A percentile compares a stretch with the other conserved stretches of the same genome.
These are phyloP conservation scores for Hemiscyllium ocellatum DNA, from an alignment of 2,113 vertebrate genomes.

Conservation along the genomic window DNA sequence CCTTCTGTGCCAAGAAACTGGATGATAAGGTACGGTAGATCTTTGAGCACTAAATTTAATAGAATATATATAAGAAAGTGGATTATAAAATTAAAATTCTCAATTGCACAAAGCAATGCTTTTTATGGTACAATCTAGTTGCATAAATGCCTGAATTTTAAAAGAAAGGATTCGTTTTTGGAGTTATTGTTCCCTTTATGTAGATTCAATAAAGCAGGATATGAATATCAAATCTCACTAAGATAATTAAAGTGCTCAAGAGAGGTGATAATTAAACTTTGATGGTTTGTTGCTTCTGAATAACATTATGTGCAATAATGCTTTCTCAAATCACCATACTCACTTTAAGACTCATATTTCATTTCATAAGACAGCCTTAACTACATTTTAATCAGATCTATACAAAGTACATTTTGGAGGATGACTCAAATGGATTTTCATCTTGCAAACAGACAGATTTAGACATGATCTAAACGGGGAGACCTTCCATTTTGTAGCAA, in stretches of 20 bases:
- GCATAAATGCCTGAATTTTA: neutral
- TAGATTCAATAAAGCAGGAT: neutral
- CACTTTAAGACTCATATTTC: neutral
- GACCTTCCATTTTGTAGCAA: neutral
- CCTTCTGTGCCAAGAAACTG: slow-evolving; percentile 81
- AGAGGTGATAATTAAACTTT: neutral
- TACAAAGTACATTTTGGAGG: neutral
- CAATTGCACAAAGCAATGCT: neutral
- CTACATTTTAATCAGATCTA: neutral
- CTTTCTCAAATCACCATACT: neutral
- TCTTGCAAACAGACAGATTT: neutral
- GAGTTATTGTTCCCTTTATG: neutral
- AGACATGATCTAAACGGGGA: neutral
- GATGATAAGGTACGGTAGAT: slow-evolving; percentile 75
- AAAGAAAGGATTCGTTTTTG: neutral
- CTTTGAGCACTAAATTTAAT: neutral
- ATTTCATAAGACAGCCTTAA: neutral
- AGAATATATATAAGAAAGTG: neutral
- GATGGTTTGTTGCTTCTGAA: neutral
- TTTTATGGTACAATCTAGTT: neutral
- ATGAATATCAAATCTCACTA: neutral
- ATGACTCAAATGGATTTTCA: neutral
- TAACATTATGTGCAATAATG: neutral
- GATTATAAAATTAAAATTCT: neutral
- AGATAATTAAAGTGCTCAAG: neutral